Conservation (phyloP, 2,888 invertebrate species). For the Girardia tigrina region DNA sequence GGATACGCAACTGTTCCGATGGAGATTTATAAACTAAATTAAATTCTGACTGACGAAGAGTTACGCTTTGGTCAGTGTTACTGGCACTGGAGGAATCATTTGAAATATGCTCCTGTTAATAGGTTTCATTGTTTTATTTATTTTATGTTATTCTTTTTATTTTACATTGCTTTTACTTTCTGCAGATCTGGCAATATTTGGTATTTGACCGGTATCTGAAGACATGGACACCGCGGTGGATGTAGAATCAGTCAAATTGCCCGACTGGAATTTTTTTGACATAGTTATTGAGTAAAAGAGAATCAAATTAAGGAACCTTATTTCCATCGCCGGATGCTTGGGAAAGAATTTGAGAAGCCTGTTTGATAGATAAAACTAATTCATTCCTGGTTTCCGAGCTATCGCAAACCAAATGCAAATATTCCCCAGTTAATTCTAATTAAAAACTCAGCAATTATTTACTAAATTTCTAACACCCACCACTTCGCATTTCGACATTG, state of each 20-base stretch:
- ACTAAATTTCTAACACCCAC: neutral
- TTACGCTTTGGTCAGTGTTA: neutral
- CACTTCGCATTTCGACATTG: slow-evolving; percentile 5
- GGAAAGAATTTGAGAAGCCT: neutral
- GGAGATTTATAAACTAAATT: neutral
- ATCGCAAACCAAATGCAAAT: slow-evolving; percentile 13
- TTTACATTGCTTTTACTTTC: neutral
- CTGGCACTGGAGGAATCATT: neutral
- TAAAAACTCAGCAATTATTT: neutral
- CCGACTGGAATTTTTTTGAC: too few species aligned
- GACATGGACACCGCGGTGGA: neutral
- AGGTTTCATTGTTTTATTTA: neutral
- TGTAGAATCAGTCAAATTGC: neutral
- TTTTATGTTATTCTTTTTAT: neutral
- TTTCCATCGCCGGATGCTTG: neutral
- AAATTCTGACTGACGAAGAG: neutral
- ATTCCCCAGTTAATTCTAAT: slow-evolving; percentile 5
- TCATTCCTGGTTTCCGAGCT: slow-evolving; percentile 2
- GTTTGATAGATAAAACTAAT: neutral
- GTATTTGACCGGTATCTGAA: neutral
- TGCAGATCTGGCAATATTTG: neutral
- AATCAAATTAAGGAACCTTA: too few species aligned
- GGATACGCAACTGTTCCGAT: neutral
- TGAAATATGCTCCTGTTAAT: neutral
- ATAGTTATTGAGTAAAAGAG: too few species aligned